Base-by-base conservation (phyloP, 2,797 vertebrate species). In the Sphenodon punctatus region DNA sequence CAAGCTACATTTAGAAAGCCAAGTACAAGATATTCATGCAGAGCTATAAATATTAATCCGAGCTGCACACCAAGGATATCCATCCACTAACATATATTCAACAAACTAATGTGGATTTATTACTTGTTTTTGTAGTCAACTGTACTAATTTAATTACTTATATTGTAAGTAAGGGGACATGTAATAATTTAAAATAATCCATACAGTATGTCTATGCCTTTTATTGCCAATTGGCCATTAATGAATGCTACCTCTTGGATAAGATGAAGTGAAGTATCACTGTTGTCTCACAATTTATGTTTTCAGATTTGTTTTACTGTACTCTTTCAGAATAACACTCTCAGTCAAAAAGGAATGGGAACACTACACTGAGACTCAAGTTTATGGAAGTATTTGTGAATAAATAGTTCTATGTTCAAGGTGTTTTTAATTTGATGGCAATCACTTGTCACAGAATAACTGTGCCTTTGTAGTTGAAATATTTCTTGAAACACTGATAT, bases 91-190 rank as follows among this genome's bases (percentile, higher is more conserved):
- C 85, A 89, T 60, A 88, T 80, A 88, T 90, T 90, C 90, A 88
- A 90, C 82, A 89, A 86, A 85, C 72, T 94, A 94, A 92, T 92
- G 77, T 91, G 78, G 77, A 94, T 94, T 93, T 95, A 95, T 82
- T 88, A 69, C 70, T 71, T 84, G 42, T 80, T 93, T 90, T 87
- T 91, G 77, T 87, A 91, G 86, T 89, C 72, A 92, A 46, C 55
- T 81, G 25, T 80, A 88, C 73, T 90, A 89, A 93, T 87, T 79
- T 65, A 94, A 93, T 94, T 94, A 93, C 83, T 81, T 90, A 78
- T 20, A 53, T 70, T 89, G 69, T 88, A 92, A 91, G 41, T 85
- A 80, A 83, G 68, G 82, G 73, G 41, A 78, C 80, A 80, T 10
- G 45, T 63, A 84, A 90, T 90, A 91, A 93, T 82, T 90, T 86